A percentile compares a stretch with the other conserved stretches of the same genome.
Conservation (phyloP, 2,113 vertebrate species). For the Rhinopomastus cyanomelas region DNA sequence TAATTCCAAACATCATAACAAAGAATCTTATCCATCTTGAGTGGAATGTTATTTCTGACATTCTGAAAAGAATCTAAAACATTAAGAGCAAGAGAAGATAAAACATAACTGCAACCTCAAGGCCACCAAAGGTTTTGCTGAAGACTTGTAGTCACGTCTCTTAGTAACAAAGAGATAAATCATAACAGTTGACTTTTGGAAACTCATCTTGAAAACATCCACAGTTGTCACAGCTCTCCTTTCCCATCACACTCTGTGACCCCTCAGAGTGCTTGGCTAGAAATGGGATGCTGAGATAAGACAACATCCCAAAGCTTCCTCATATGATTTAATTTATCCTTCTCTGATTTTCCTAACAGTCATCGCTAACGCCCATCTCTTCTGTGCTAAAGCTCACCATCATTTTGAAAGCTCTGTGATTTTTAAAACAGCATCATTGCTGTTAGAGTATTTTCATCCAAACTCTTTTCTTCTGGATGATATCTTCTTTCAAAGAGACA, state of each 20-base stretch:
- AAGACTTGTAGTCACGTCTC: background rate
- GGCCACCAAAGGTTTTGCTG: background rate
- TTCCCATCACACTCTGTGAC: background rate
- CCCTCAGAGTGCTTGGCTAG: background rate
- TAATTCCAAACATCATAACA: background rate
- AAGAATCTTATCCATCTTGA: background rate
- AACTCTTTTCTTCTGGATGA: background rate
- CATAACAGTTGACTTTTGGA: background rate
- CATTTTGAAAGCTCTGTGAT: background rate
- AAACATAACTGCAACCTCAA: background rate
- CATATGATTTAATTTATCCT: too few relatives aligned
- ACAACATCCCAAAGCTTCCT: background rate
- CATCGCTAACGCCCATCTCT: background rate
- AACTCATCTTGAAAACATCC: background rate
- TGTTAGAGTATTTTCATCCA: background rate
- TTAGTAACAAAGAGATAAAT: slow-evolving; percentile 16
- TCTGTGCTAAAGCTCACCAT: background rate
- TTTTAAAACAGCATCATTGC: background rate
- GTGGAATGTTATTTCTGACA: background rate
- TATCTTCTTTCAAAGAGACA: background rate
- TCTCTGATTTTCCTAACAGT: background rate
- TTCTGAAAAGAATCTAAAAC: background rate
- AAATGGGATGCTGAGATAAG: background rate
- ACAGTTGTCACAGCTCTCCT: background rate
- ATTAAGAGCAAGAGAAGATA: background rate